Conservation (phyloP, 2,888 invertebrate genomes). For the Aricia artaxerxes region DNA sequence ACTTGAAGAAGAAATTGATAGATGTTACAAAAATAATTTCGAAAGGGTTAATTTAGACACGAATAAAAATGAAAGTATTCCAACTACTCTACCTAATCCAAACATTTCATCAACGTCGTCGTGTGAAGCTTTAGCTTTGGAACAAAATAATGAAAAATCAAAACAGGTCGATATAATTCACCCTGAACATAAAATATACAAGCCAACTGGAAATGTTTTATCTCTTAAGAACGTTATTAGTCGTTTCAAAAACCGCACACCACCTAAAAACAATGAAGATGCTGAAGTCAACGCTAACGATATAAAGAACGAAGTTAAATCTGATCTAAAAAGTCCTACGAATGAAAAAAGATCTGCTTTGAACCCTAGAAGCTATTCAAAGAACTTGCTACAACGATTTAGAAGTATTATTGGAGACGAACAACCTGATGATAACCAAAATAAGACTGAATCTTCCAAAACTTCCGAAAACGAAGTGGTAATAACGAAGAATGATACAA, state of each 20-base stretch:
- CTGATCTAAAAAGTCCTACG: slow-evolving; percentile 66
- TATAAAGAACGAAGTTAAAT: slow-evolving; percentile 60
- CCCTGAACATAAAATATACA: slow-evolving; percentile 90
- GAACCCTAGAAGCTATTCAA: slow-evolving; percentile 72
- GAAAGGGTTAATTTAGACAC: slow-evolving; percentile 62
- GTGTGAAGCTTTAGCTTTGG: slow-evolving; percentile 74
- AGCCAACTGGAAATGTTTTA: slow-evolving; percentile 79
- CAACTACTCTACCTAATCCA: slow-evolving; percentile 69
- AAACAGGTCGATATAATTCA: slow-evolving; percentile 80
- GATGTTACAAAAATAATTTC: slow-evolving; percentile 75
- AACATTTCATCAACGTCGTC: slow-evolving; percentile 78
- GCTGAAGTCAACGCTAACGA: slow-evolving; percentile 69
- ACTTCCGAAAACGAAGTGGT: slow-evolving; percentile 46
- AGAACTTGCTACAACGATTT: slow-evolving; percentile 72
- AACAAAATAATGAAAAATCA: slow-evolving; percentile 68
- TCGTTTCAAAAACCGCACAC: slow-evolving; percentile 72
- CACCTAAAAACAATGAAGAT: slow-evolving; percentile 64
- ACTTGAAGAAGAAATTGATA: slow-evolving; percentile 74
- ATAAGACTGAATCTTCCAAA: slow-evolving; percentile 49
- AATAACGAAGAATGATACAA: slow-evolving; percentile 58
- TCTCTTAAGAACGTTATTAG: slow-evolving; percentile 81
- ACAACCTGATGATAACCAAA: slow-evolving; percentile 64
- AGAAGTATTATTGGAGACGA: slow-evolving; percentile 77
- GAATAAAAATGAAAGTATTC: slow-evolving; percentile 61
- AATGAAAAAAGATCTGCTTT: slow-evolving; percentile 67